Conservation (phyloP, 2,888 invertebrate species). For the Lobophora halterata region DNA sequence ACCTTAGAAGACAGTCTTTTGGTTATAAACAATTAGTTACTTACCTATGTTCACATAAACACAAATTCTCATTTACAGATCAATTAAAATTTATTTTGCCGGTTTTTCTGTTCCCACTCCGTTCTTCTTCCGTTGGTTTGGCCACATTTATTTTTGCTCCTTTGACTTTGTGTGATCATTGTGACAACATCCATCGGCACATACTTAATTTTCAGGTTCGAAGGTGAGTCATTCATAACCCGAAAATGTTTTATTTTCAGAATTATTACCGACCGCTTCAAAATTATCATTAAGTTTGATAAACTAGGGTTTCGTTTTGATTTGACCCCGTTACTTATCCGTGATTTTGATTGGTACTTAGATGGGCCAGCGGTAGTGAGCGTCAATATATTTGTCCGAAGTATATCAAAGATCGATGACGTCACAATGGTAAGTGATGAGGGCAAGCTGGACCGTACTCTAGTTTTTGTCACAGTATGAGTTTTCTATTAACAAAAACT, state of each 20-base stretch:
- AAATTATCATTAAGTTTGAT: constrained; percentile 38
- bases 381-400: constrained; percentile 99
- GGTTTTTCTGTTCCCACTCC: constrained; percentile 43
- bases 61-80: constrained; percentile 76
- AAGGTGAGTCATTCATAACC: constrained; percentile 47
- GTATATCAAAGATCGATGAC: constrained; percentile 99
- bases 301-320: constrained; percentile 58
- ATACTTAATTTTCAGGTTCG: constrained; percentile 42
- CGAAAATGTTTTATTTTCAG: constrained; percentile 21
- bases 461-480: constrained; percentile 61
- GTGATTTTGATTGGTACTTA: constrained; percentile 80
- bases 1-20: too few relatives aligned
- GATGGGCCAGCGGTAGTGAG: constrained; percentile 97
- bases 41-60: constrained; percentile 66
- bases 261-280: constrained; percentile 29
- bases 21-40: too few relatives aligned
- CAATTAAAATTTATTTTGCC: constrained; percentile 42
- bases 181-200: constrained; percentile 27
- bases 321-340: constrained; percentile 54
- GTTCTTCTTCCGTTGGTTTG: constrained; percentile 44
- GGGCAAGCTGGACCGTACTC: constrained; percentile 62
- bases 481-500: constrained; percentile 41
- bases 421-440: constrained; percentile 97
- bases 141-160: constrained; percentile 41
- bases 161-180: constrained; percentile 39